Conservation (phyloP, 2,797 vertebrate genomes). For the Ctenochaetus hawaiiensis region DNA sequence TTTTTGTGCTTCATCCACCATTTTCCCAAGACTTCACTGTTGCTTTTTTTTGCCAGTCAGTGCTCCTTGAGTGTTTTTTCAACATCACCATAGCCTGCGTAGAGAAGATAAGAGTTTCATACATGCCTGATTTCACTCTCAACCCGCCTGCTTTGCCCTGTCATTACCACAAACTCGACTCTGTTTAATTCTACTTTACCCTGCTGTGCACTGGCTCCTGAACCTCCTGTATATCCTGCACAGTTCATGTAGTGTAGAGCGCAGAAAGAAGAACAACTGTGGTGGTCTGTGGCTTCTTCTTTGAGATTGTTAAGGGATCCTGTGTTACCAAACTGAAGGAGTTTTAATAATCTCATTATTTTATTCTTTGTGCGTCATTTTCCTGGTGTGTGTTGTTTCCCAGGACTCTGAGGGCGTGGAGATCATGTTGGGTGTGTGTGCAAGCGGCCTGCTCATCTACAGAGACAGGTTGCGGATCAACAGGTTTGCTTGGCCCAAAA, state of each 20-base stretch:
- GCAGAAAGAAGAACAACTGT: background rate
- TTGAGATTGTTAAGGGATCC: background rate
- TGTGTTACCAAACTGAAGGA: background rate
- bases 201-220: slow-evolving; percentile 61
- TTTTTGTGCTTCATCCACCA: slow-evolving; percentile 55
- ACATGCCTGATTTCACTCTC: slow-evolving; percentile 71
- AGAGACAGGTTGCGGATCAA: slow-evolving; percentile 97
- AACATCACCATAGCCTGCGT: slow-evolving; percentile 52
- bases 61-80: no score
- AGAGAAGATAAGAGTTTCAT: slow-evolving; percentile 54
- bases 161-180: slow-evolving; percentile 43
- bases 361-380: background rate
- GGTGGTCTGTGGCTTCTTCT: slow-evolving; percentile 23
- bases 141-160: slow-evolving; percentile 76
- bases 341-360: background rate
- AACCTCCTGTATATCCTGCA: slow-evolving; percentile 38
- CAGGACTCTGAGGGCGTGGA: slow-evolving; percentile 99
- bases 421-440: slow-evolving; percentile 98
- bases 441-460: slow-evolving; percentile 97
- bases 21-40: slow-evolving; percentile 33
- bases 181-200: slow-evolving; percentile 41
- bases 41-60: no score
- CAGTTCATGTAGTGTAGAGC: slow-evolving; percentile 26
- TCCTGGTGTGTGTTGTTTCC: slow-evolving; percentile 49
- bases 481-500: slow-evolving; percentile 98